Base-by-base conservation (phyloP, 2,888 invertebrate genomes). In the Yponomeuta malinellus region DNA sequence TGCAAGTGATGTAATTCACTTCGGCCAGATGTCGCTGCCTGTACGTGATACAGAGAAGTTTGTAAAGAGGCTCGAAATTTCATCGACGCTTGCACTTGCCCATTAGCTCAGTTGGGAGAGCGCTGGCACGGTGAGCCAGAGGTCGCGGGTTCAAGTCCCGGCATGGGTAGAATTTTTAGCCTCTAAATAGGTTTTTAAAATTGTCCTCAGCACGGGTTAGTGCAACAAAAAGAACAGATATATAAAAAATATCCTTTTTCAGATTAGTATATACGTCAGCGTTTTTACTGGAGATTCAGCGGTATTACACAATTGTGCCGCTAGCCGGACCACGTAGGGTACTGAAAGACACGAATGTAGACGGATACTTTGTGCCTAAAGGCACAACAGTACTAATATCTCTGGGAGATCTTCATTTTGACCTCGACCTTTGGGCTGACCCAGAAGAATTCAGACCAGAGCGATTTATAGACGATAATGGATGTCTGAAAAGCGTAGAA, bases 371-470 rank as follows among this genome's bases (percentile, higher is more conserved):
- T 33, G 85, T 93, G 78, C 93, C 93, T 6, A 90, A 92, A 78
- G 86, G 90, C 66, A 90, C 94, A 1, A 92, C 93, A 1, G 78
- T 95, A 15, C 81, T 95, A 31, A 84, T 94, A 65, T 93, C 93
- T 71, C 76, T 88, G 8, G 83, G 92, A 29, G 92, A 94, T 78
- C 89, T 94, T 73, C 87, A 93, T 71, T 89, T 90, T 74, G 93
- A 93, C 78, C 93, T 94, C 68, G 77, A 85, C 73, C 74, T 85
- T 12, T 95, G 94, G 94, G 84, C 88, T 0, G 89, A 93, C 73
- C 94, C 95, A 0, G 78, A 91, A n/a, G 83, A 85, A 72, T 95
- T 95, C 78, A 86, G 88, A 48, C 95, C 95, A 0, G 93, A 94
- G 78, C 90, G 95, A 82, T 95, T 95, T 85, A 87, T 95, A 69